Conservation (phyloP, 2,888 invertebrate genomes). For the Hyposoter dolosus region DNA sequence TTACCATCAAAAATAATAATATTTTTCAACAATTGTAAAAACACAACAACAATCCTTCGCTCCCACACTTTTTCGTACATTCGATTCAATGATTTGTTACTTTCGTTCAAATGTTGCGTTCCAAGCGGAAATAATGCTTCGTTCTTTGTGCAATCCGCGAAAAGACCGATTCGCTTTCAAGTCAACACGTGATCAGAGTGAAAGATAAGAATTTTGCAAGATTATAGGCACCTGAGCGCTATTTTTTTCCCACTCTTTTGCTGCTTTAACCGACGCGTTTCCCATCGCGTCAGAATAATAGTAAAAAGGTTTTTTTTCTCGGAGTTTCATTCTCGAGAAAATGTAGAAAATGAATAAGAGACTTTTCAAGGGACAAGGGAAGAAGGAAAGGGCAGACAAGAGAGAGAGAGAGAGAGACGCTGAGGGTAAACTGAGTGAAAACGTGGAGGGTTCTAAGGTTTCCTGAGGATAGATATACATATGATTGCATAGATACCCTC, state of each 20-base stretch:
- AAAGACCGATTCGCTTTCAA: not conserved
- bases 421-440: conserved; percentile 37
- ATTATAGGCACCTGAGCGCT: conserved; percentile 27
- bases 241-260: not conserved
- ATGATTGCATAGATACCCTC: conserved; percentile 55
- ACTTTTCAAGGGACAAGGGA: conserved; percentile 4
- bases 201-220: conserved; percentile 27
- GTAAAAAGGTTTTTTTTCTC: not conserved
- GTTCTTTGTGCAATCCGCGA: not conserved
- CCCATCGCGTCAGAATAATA: not conserved
- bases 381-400: not conserved
- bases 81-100: not conserved
- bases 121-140: not conserved
- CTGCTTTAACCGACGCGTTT: not conserved
- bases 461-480: conserved; percentile 28
- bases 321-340: conserved; percentile 16
- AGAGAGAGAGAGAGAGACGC: conserved; percentile 9
- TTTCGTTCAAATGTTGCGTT: not conserved
- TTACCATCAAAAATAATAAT: not conserved
- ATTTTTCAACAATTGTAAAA: too few relatives aligned
- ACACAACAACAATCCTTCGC: too few relatives aligned
- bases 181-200: conserved; percentile 17
- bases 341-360: conserved; percentile 17
- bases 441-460: conserved; percentile 35
- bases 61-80: too few relatives aligned